Percentiles rank a stretch among this genome's conserved stretches.
Evolutionary conservation across 2,113 vertebrate genomes (phyloP).

Genomic region (Phyllostomus discolor): DNA sequence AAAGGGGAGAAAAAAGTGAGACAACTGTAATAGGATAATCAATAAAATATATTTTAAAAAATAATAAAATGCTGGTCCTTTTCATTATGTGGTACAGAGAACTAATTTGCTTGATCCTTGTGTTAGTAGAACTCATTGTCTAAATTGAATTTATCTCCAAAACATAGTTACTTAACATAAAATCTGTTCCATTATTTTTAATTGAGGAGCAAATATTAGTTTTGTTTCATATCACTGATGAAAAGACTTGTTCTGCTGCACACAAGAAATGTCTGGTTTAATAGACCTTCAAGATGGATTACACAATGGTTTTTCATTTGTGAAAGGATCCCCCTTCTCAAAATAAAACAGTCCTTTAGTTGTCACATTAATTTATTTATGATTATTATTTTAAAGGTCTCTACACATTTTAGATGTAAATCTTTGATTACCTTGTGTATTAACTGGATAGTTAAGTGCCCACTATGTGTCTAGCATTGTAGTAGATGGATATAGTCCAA

Average conservation of each 20-base stretch:
- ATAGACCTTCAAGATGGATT: not conserved
- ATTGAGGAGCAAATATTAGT: not conserved
- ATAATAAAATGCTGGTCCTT: not conserved
- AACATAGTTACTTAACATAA: conserved; percentile 17
- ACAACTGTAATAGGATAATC: too few relatives aligned
- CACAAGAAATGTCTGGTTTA: not conserved
- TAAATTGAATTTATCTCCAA: not conserved
- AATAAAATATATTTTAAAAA: too few relatives aligned
- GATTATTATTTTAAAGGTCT: not conserved
- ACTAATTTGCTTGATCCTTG: not conserved
- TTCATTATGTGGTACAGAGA: not conserved
- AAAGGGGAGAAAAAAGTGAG: too few relatives aligned
- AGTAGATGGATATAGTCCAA: not conserved
- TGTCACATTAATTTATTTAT: not conserved
- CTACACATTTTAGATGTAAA: not conserved
- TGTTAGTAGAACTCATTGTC: not conserved
- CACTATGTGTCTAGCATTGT: not conserved
- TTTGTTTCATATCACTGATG: not conserved
- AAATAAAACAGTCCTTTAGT: not conserved
- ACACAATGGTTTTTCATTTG: not conserved
- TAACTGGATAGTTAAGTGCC: not conserved
- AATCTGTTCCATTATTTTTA: not conserved
- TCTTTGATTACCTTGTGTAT: not conserved
- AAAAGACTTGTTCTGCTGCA: not conserved
- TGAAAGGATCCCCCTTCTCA: not conserved